These are phyloP conservation scores for Zingel zingel DNA, from an alignment of 2,113 vertebrate species.

Conservation along the genomic window DNA sequence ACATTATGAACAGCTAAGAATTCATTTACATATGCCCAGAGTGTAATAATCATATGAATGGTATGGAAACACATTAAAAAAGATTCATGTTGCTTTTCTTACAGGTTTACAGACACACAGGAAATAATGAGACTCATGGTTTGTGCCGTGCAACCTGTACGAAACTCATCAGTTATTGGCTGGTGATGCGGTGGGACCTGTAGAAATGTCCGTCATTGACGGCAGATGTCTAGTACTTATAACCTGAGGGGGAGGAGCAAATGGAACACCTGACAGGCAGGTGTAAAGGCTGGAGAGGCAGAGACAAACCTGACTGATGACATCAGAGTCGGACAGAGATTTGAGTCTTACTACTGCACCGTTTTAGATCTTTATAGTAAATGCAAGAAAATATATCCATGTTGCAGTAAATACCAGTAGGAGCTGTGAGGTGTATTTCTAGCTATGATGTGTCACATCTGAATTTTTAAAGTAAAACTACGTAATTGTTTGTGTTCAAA, in stretches of 20 bases:
- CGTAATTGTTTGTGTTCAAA: not conserved
- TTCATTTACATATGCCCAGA: slow-evolving; percentile 78
- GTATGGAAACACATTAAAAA: slow-evolving; percentile 41
- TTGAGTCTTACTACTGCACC: slow-evolving; percentile 8
- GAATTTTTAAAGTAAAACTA: not conserved
- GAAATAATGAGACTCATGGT: slow-evolving; percentile 43
- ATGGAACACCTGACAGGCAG: slow-evolving; percentile 39
- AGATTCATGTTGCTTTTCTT: not conserved
- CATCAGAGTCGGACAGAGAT: slow-evolving; percentile 24
- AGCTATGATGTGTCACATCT: not conserved
- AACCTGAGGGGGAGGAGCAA: slow-evolving; percentile 67
- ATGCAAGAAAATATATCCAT: slow-evolving; percentile 7
- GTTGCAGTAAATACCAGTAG: slow-evolving; percentile 1
- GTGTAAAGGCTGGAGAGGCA: slow-evolving; percentile 48
- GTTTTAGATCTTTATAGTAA: not conserved
- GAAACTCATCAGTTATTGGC: slow-evolving; percentile 63
- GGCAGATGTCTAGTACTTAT: slow-evolving; percentile 37
- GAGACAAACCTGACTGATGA: slow-evolving; percentile 37
- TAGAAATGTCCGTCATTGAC: slow-evolving; percentile 49
- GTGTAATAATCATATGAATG: slow-evolving; percentile 55
- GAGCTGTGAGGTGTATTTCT: slow-evolving; percentile 1
- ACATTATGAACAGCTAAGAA: slow-evolving; percentile 75
- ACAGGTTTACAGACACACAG: slow-evolving; percentile 49
- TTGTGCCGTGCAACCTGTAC: slow-evolving; percentile 41
- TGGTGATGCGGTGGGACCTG: slow-evolving; percentile 62